phyloP scores from a whole-genome alignment of 2,888 invertebrate genomes.

The Macrophya alboannulata region DNA sequence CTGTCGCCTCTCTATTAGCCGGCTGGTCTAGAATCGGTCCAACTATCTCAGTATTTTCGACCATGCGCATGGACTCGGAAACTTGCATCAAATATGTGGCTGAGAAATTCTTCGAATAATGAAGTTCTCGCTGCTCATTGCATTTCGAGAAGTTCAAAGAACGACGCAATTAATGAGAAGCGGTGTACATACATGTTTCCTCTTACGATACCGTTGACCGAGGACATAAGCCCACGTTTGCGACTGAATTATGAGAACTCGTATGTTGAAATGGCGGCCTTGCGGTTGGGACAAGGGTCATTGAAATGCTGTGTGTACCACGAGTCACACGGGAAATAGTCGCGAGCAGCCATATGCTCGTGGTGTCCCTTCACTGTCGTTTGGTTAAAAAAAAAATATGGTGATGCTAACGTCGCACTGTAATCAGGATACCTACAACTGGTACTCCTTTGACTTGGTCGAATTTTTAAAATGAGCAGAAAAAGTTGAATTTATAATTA shows the following conservation, averaged over 20 bases:
- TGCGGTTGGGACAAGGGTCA: conserved; percentile 15
- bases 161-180: not conserved
- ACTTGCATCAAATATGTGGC: not conserved
- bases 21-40: not conserved
- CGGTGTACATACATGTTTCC: not conserved
- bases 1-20: not conserved
- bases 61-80: not conserved
- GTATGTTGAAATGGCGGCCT: conserved; percentile 7
- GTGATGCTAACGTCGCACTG: not conserved
- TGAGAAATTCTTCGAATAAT: not conserved
- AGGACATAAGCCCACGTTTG: not conserved
- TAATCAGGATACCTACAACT: not conserved
- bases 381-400: not conserved
- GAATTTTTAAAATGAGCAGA: not conserved
- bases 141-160: not conserved
- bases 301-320: conserved; percentile 15
- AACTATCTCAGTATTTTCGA: not conserved
- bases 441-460: not conserved
- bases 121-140: not conserved
- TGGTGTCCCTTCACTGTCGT: not conserved
- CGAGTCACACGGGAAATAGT: conserved; percentile 6
- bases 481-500: not conserved
- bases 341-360: not conserved
- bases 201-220: not conserved
- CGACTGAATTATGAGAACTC: not conserved